phyloP scores from a whole-genome alignment of 2,888 invertebrate species.

The Cheilosia soror region DNA sequence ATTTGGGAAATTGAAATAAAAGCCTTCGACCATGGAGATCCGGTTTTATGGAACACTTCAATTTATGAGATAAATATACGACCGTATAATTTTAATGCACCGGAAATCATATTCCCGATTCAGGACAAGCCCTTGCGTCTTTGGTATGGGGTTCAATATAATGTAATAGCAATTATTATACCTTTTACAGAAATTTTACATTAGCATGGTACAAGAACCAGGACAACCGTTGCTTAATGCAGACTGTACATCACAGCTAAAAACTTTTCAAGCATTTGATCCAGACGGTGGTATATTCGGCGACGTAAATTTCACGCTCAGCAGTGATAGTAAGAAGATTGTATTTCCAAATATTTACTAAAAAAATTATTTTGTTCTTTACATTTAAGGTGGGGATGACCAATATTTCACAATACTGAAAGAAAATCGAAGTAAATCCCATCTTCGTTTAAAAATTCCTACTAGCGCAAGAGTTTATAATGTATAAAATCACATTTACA shows the following conservation, averaged over 20 bases:
- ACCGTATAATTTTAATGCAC: conserved; percentile 86
- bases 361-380: conserved; percentile 9
- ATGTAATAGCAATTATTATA: neutral
- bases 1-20: conserved; percentile 85
- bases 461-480: conserved; percentile 72
- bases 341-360: neutral
- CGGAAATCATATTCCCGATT: conserved; percentile 85
- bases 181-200: neutral
- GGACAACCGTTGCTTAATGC: conserved; percentile 76
- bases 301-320: conserved; percentile 84
- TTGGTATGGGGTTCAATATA: conserved; percentile 60
- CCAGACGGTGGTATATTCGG: conserved; percentile 86
- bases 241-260: conserved; percentile 82
- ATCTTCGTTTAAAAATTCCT: conserved; percentile 70
- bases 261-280: conserved; percentile 85
- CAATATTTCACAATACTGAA: conserved; percentile 76
- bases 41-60: conserved; percentile 81
- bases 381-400: conserved; percentile 72
- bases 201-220: conserved; percentile 67
- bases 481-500: conserved; percentile 43
- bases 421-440: conserved; percentile 73
- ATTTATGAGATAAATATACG: conserved; percentile 84
- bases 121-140: conserved; percentile 75
- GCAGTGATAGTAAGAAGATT: conserved; percentile 64
- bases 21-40: conserved; percentile 86